Percentiles rank a stretch among this genome's conserved stretches.
phyloP scores from a whole-genome alignment of 2,113 vertebrate genomes.

The Propithecus coquereli region DNA sequence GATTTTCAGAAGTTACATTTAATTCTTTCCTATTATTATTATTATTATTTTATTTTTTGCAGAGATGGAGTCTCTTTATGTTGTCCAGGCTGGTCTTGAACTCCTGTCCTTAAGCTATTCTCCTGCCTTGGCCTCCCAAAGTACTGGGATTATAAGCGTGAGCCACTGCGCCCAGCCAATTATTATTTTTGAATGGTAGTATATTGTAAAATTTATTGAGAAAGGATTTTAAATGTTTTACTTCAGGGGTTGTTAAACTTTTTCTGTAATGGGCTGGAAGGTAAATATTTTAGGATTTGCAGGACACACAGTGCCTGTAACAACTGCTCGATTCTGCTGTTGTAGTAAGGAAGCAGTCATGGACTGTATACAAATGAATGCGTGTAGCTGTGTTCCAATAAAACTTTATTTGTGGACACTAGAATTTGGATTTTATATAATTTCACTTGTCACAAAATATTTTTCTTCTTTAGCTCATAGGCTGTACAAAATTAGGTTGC shows the following conservation, averaged over 20 bases:
- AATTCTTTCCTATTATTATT: conserved; percentile 6
- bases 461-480: not conserved
- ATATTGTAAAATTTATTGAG: not conserved
- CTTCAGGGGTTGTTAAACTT: not conserved
- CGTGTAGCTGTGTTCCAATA: not conserved
- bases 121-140: too few relatives aligned
- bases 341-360: not conserved
- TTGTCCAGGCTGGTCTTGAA: too few relatives aligned
- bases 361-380: not conserved
- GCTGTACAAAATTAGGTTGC: not conserved
- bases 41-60: not conserved
- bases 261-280: not conserved
- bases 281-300: conserved; percentile 13
- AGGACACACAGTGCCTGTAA: not conserved
- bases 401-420: not conserved
- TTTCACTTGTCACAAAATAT: not conserved
- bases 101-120: too few relatives aligned
- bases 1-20: not conserved
- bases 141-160: too few relatives aligned
- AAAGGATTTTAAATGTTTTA: conserved; percentile 1
- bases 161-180: not conserved
- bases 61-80: too few relatives aligned
- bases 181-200: not conserved
- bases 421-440: not conserved
- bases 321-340: not conserved